phyloP scores from a whole-genome alignment of 2,888 invertebrate genomes.

The Hypena proboscidalis region DNA sequence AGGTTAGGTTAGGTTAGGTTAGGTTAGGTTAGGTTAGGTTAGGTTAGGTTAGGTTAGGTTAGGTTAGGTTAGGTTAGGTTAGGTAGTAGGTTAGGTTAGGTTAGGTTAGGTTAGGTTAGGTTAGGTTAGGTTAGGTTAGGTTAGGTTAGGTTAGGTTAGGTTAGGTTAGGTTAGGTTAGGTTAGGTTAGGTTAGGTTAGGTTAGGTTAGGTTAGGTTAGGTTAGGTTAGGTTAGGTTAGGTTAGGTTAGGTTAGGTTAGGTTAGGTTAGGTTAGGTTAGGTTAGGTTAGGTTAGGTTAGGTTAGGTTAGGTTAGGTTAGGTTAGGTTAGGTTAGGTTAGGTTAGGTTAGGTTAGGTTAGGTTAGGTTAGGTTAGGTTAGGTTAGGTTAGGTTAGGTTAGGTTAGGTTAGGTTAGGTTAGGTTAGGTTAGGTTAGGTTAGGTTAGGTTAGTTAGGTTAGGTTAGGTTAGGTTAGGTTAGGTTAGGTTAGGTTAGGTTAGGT shows the following conservation, averaged over 20 bases:
- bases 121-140: constrained; percentile 38
- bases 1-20: constrained; percentile 19
- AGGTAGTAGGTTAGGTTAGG: constrained; percentile 14
- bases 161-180: constrained; percentile 29
- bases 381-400: constrained; percentile 14
- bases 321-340: constrained; percentile 16
- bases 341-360: constrained; percentile 13
- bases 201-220: constrained; percentile 35
- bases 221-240: constrained; percentile 21
- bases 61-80: constrained; percentile 15
- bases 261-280: constrained; percentile 26
- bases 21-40: constrained; percentile 17
- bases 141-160: constrained; percentile 18
- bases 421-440: background rate
- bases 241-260: constrained; percentile 20
- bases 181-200: constrained; percentile 39
- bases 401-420: constrained; percentile 1
- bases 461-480: constrained; percentile 16
- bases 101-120: constrained; percentile 40
- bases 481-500: background rate
- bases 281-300: constrained; percentile 30
- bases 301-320: constrained; percentile 21
- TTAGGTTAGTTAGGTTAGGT: constrained; percentile 12
- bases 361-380: constrained; percentile 11
- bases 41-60: constrained; percentile 20